These are phyloP conservation scores for Pemphredon lugubris DNA, from an alignment of 2,888 invertebrate genomes.

Conservation along the genomic window DNA sequence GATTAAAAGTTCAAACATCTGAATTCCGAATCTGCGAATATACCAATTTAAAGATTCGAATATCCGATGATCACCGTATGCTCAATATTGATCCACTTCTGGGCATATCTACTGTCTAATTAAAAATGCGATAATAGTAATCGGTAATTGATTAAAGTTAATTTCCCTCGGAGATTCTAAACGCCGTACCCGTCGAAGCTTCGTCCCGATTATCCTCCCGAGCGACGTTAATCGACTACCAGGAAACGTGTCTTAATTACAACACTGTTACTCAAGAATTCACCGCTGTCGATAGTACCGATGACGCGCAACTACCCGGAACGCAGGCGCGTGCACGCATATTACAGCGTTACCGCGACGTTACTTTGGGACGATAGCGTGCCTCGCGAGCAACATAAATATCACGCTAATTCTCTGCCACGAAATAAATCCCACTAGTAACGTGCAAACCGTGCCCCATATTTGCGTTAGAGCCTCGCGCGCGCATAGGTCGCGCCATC, in stretches of 20 bases:
- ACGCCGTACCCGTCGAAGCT: no score
- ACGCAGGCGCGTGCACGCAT: not conserved
- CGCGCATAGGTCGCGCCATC: no score
- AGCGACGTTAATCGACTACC: conserved; percentile 31
- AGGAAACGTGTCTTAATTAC: conserved; percentile 43
- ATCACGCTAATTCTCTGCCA: conserved; percentile 74
- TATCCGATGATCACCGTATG: no score
- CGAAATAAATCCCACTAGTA: conserved; percentile 72
- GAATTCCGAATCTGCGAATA: no score
- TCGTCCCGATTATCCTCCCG: not conserved
- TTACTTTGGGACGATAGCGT: conserved; percentile 54
- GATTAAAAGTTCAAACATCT: no score
- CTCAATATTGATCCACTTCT: no score
- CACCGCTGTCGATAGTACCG: conserved; percentile 14
- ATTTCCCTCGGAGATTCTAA: no score
- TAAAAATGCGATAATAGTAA: no score
- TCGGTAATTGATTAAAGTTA: no score
- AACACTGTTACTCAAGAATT: conserved; percentile 6
- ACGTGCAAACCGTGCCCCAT: conserved; percentile 67
- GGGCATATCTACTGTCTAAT: no score
- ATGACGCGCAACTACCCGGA: conserved; percentile 15
- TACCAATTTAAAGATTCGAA: no score
- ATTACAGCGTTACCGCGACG: not conserved
- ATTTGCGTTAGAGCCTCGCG: conserved; percentile 12
- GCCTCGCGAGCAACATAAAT: conserved; percentile 72